A percentile compares a stretch with the other conserved stretches of the same genome.
Evolutionary conservation across 2,797 vertebrate genomes (phyloP).

Genomic region (Periparus ater): DNA sequence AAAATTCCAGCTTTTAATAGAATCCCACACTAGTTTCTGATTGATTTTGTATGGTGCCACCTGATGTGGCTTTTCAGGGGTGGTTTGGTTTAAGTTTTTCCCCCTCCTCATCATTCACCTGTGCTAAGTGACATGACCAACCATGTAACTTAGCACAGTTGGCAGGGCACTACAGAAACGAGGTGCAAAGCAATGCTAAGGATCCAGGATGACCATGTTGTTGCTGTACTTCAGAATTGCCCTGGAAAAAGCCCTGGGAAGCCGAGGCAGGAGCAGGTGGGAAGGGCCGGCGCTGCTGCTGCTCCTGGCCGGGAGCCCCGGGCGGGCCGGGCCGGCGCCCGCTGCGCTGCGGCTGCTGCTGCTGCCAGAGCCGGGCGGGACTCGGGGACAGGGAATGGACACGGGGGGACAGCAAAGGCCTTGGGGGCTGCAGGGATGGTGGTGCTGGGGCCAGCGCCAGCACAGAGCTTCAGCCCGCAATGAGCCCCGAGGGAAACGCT

Average conservation of each 20-base stretch:
- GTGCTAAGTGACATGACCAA: neutral
- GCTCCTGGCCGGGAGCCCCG: too few relatives aligned
- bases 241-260: too few relatives aligned
- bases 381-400: too few relatives aligned
- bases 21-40: neutral
- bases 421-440: too few relatives aligned
- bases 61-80: neutral
- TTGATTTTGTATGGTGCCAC: neutral
- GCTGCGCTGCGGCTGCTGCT: neutral
- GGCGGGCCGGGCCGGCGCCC: too few relatives aligned
- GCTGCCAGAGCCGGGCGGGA: neutral
- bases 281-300: too few relatives aligned
- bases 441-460: too few relatives aligned
- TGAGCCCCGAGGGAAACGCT: too few relatives aligned
- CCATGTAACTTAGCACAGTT: neutral
- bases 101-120: neutral
- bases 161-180: neutral
- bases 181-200: neutral
- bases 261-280: too few relatives aligned
- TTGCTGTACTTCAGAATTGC: too few relatives aligned
- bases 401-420: too few relatives aligned
- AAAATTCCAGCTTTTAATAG: neutral
- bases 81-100: neutral
- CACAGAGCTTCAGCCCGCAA: too few relatives aligned
- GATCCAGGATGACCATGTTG: neutral